Percentiles rank a stretch among this genome's conserved stretches.
Evolutionary conservation across 2,888 invertebrate genomes (phyloP).

Genomic region (Arge pagana): DNA sequence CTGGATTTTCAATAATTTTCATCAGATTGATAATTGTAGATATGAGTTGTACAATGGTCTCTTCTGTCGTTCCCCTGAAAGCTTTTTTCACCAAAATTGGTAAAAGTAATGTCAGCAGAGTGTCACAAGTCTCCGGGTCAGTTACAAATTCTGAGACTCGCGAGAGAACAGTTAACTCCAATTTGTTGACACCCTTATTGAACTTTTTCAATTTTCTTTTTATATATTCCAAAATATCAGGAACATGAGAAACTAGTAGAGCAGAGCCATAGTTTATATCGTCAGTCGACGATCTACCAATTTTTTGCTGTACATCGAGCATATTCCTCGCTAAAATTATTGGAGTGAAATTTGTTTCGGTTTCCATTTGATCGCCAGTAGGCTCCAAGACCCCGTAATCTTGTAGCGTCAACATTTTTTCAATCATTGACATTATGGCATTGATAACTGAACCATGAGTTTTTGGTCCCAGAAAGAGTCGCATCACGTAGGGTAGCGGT

Average conservation of each 20-base stretch:
- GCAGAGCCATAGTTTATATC: conserved; percentile 73
- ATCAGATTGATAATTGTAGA: conserved; percentile 77
- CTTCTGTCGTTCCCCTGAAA: conserved; percentile 66
- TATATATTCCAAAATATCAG: conserved; percentile 71
- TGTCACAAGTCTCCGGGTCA: conserved; percentile 70
- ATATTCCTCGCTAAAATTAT: conserved; percentile 35
- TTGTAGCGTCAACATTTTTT: conserved; percentile 71
- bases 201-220: conserved; percentile 68
- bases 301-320: conserved; percentile 32
- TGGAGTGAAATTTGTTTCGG: conserved; percentile 33
- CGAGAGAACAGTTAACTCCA: conserved; percentile 75
- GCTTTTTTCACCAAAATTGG: conserved; percentile 74
- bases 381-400: conserved; percentile 64
- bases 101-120: conserved; percentile 70
- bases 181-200: conserved; percentile 66
- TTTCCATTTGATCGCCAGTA: conserved; percentile 47
- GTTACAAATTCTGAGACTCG: conserved; percentile 76
- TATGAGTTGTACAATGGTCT: conserved; percentile 71
- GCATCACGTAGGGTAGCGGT: conserved; percentile 71
- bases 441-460: conserved; percentile 70
- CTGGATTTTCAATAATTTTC: conserved; percentile 68
- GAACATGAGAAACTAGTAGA: conserved; percentile 75
- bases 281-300: conserved; percentile 39
- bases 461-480: conserved; percentile 73
- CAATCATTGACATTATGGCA: conserved; percentile 74